phyloP scores from a whole-genome alignment of 2,888 invertebrate genomes.

The Pomacea canaliculata region DNA sequence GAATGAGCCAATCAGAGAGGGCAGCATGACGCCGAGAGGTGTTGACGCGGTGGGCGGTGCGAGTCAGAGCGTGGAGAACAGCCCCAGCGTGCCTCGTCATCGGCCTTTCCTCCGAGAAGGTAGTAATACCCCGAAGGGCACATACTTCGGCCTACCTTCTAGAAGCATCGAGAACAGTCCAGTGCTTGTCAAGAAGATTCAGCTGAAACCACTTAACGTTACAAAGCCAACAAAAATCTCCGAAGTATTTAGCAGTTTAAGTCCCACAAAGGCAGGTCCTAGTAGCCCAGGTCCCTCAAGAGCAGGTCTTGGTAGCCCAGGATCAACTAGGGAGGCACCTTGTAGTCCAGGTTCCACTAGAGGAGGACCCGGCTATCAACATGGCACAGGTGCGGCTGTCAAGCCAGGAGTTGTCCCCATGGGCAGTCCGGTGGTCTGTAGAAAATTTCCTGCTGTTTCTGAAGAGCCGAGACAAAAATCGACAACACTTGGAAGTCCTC shows the following conservation, averaged over 20 bases:
- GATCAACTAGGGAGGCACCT: neutral
- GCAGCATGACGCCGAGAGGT: slow-evolving; percentile 19
- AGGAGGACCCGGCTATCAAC: neutral
- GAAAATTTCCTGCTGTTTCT: no score
- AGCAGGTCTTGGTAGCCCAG: neutral
- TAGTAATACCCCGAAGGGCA: slow-evolving; percentile 6
- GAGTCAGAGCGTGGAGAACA: slow-evolving; percentile 11
- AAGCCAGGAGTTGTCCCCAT: no score
- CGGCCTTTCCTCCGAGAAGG: slow-evolving; percentile 13
- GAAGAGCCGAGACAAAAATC: no score
- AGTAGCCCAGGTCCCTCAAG: neutral
- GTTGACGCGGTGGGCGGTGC: neutral
- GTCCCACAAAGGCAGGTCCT: neutral
- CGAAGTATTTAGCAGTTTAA: neutral
- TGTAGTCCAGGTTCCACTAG: neutral
- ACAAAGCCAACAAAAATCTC: neutral
- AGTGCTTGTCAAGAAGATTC: slow-evolving; percentile 12
- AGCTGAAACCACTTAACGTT: neutral
- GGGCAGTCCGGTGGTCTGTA: no score
- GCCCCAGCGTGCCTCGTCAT: slow-evolving; percentile 2
- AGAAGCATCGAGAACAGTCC: slow-evolving; percentile 23
- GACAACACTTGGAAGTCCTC: no score
- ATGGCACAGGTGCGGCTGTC: no score
- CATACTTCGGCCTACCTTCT: neutral
- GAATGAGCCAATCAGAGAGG: slow-evolving; percentile 7